A percentile compares a stretch with the other conserved stretches of the same genome.
These are phyloP conservation scores for Salarias fasciatus DNA, from an alignment of 2,797 vertebrate genomes.

Conservation along the genomic window DNA sequence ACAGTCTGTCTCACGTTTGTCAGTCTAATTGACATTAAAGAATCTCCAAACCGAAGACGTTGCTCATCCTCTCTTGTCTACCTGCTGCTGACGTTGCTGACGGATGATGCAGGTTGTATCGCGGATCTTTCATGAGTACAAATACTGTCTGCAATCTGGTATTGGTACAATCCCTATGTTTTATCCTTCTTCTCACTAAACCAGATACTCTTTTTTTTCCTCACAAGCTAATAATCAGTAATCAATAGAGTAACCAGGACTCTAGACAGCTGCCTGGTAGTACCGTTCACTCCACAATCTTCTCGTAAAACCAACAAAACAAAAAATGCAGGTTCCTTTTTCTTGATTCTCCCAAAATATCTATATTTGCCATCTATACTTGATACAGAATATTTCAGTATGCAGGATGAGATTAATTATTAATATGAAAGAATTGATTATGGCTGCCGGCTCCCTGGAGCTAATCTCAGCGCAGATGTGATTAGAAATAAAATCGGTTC, in stretches of 20 bases:
- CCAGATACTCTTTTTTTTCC: conserved; percentile 39
- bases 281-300: conserved; percentile 11
- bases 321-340: conserved; percentile 41
- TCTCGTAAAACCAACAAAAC: too few relatives aligned
- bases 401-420: conserved; percentile 61
- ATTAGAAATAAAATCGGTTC: conserved; percentile 63
- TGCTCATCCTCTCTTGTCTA: too few relatives aligned
- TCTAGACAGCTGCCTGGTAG: too few relatives aligned
- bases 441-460: conserved; percentile 57
- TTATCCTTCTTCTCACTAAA: conserved; percentile 19
- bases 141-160: too few relatives aligned
- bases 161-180: not conserved
- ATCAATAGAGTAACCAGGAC: too few relatives aligned
- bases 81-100: too few relatives aligned
- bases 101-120: too few relatives aligned
- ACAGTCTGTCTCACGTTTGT: too few relatives aligned
- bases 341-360: conserved; percentile 51
- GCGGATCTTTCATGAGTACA: too few relatives aligned
- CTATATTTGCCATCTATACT: conserved; percentile 63
- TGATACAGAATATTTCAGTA: conserved; percentile 72
- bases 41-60: too few relatives aligned
- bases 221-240: conserved; percentile 69
- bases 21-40: too few relatives aligned
- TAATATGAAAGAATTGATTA: conserved; percentile 76
- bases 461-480: conserved; percentile 57